Conservation (phyloP, 2,797 vertebrate genomes). For the Pseudochirops cupreus region DNA sequence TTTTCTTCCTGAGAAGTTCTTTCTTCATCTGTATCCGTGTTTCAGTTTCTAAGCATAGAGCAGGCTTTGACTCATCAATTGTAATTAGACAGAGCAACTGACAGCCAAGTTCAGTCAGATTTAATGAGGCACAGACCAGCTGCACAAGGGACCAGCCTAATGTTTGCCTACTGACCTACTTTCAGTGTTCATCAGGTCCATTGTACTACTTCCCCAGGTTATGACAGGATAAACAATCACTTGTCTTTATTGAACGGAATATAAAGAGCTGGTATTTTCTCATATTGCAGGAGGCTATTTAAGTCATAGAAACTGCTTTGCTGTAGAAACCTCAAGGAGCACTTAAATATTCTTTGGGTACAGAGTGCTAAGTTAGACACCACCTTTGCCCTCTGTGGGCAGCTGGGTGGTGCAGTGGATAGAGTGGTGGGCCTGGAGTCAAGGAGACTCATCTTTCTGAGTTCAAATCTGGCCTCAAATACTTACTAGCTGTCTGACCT, state of each 20-base stretch:
- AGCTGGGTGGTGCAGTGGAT: neutral
- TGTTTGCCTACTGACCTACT: slow-evolving; percentile 17
- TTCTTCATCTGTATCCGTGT: slow-evolving; percentile 10
- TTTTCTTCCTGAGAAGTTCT: slow-evolving; percentile 12
- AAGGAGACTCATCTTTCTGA: neutral
- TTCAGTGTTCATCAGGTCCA: neutral
- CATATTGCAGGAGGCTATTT: neutral
- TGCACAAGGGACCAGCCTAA: neutral
- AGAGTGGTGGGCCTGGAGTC: neutral
- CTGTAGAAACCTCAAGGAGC: neutral
- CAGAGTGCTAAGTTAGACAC: neutral
- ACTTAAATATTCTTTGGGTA: neutral
- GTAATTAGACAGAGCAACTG: slow-evolving; percentile 44
- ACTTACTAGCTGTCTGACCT: neutral
- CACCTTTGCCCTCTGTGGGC: neutral
- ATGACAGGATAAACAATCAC: slow-evolving; percentile 45
- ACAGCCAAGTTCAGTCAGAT: slow-evolving; percentile 18
- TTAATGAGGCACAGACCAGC: slow-evolving; percentile 54
- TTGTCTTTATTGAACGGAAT: slow-evolving; percentile 47
- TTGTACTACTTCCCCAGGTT: slow-evolving; percentile 29
- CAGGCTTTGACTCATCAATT: slow-evolving; percentile 19
- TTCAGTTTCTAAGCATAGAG: slow-evolving; percentile 40
- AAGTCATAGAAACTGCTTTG: neutral
- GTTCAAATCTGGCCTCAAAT: neutral
- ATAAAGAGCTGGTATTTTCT: slow-evolving; percentile 3